Conservation (phyloP, 2,113 vertebrate species). For the Gnathonemus longibarbis region DNA sequence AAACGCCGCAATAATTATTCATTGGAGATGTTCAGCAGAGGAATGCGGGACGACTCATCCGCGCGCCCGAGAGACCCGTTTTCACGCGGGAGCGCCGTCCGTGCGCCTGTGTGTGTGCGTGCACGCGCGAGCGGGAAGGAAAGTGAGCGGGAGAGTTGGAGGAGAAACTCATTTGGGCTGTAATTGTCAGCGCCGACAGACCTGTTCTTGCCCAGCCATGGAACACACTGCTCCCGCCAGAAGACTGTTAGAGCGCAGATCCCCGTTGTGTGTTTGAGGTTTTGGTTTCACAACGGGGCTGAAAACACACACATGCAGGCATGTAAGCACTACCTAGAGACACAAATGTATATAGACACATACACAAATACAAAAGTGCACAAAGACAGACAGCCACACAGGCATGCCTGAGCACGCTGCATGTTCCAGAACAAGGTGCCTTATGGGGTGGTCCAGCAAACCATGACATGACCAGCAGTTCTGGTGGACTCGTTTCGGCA, state of each 20-base stretch:
- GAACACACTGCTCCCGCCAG: constrained; percentile 3
- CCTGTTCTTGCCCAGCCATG: neutral
- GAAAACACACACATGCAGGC: neutral
- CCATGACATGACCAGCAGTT: neutral
- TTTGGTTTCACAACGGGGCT: neutral
- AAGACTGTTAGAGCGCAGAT: neutral
- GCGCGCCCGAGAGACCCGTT: neutral
- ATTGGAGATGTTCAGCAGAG: neutral
- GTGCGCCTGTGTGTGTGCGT: neutral
- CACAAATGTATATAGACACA: neutral
- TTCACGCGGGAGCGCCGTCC: neutral
- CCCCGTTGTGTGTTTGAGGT: neutral
- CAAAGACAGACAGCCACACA: neutral
- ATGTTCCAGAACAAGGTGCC: neutral
- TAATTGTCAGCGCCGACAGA: constrained; percentile 15
- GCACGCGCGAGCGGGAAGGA: neutral
- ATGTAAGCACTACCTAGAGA: neutral
- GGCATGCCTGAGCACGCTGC: neutral
- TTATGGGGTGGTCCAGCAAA: neutral
- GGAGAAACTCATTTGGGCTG: constrained; percentile 20
- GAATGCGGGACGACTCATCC: constrained; percentile 2
- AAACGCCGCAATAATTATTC: neutral
- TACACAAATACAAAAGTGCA: neutral
- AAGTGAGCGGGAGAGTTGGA: neutral
- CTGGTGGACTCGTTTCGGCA: neutral